These are phyloP conservation scores for Pitangus sulphuratus DNA, from an alignment of 2,797 vertebrate species.

Conservation along the genomic window DNA sequence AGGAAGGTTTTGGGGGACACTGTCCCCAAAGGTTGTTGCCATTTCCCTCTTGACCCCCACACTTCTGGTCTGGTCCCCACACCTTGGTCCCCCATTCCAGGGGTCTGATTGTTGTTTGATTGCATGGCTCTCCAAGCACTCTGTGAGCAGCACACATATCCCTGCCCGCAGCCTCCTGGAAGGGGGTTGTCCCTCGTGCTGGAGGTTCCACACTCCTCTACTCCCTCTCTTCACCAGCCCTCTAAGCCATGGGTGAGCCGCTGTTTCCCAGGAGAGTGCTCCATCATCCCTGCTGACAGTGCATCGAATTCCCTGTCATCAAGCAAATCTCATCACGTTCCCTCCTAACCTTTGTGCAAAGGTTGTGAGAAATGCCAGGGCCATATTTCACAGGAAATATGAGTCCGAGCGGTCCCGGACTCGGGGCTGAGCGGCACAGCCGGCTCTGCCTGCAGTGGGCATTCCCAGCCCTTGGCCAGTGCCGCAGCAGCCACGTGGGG, in stretches of 20 bases:
- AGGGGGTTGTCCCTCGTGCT: rapidly evolving
- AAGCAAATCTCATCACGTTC: slow-evolving; percentile 13
- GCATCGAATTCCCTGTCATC: background rate
- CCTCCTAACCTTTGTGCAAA: slow-evolving; percentile 51
- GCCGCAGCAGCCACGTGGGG: background rate
- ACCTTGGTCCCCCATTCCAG: background rate
- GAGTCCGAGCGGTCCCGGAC: background rate
- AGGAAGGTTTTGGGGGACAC: rapidly evolving
- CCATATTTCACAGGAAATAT: slow-evolving; percentile 1
- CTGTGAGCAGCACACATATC: background rate
- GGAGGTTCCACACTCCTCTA: background rate
- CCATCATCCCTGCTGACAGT: background rate
- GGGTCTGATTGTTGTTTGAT: background rate
- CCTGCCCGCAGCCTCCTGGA: rapidly evolving
- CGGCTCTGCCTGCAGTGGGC: background rate
- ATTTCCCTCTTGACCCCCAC: rapidly evolving
- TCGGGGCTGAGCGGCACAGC: background rate
- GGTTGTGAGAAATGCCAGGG: slow-evolving; percentile 54
- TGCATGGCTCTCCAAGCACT: rapidly evolving
- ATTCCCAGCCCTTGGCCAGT: background rate
- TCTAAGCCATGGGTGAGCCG: background rate
- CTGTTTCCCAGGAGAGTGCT: background rate
- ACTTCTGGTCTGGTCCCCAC: background rate
- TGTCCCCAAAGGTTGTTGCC: background rate
- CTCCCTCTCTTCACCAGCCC: background rate